A percentile compares a stretch with the other conserved stretches of the same genome.
These are phyloP conservation scores for Nebria ingens DNA, from an alignment of 1,140 invertebrate genomes.

Conservation along the genomic window DNA sequence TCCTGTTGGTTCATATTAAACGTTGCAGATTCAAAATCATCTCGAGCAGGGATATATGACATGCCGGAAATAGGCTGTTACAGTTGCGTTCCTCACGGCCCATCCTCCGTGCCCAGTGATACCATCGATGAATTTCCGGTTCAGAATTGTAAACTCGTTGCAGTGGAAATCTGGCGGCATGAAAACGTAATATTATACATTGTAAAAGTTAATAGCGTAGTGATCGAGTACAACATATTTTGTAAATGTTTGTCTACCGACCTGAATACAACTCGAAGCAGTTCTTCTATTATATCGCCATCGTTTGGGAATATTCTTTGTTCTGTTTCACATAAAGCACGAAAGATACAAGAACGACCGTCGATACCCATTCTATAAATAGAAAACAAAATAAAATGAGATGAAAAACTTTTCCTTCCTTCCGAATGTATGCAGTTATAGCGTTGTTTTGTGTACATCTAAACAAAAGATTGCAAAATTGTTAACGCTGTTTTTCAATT, in stretches of 20 bases:
- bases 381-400: too few species aligned
- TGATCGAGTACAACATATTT: too few species aligned
- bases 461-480: too few species aligned
- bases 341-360: constrained; percentile 58
- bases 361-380: constrained; percentile 43
- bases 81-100: constrained; percentile 36
- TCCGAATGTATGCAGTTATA: too few species aligned
- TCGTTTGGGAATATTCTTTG: constrained; percentile 48
- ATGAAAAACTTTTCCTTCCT: too few species aligned
- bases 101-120: constrained; percentile 51
- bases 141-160: constrained; percentile 49
- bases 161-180: constrained; percentile 51
- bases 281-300: constrained; percentile 56
- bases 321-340: constrained; percentile 62
- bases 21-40: background rate
- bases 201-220: background rate
- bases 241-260: constrained; percentile 25
- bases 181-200: constrained; percentile 2
- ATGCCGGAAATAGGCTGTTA: constrained; percentile 36
- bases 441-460: too few species aligned
- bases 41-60: constrained; percentile 32
- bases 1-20: background rate
- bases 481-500: too few species aligned
- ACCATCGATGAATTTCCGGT: constrained; percentile 52
- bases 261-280: constrained; percentile 58